Evolutionary conservation across 2,888 invertebrate genomes (phyloP).

Genomic region (Megalurothrips usitatus): DNA sequence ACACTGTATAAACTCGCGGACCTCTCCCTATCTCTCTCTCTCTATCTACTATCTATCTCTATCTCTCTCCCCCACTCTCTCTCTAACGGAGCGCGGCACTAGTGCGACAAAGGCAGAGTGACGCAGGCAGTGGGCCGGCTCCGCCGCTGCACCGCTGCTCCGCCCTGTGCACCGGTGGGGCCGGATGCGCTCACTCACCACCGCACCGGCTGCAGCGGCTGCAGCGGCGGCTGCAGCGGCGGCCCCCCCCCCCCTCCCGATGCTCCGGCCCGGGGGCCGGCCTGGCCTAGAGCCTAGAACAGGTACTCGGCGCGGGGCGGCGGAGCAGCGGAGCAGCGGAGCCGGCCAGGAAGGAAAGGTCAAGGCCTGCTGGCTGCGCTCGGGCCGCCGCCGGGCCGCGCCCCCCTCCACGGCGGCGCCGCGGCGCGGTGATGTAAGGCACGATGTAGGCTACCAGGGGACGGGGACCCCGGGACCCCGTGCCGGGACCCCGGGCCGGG

Average conservation of each 20-base stretch:
- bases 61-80: background rate
- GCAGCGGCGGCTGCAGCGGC: background rate
- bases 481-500: background rate
- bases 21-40: conserved; percentile 20
- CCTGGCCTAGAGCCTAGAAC: conserved; percentile 26
- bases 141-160: too few relatives aligned
- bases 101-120: background rate
- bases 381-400: too few relatives aligned
- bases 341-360: background rate
- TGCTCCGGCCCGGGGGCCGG: background rate
- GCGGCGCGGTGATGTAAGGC: conserved; percentile 19
- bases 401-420: background rate
- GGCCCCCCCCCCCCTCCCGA: background rate
- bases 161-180: background rate
- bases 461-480: background rate
- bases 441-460: conserved; percentile 1
- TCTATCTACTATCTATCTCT: too few relatives aligned
- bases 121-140: too few relatives aligned
- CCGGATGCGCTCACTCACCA: background rate
- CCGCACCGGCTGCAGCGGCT: background rate
- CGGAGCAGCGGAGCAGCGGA: background rate
- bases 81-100: background rate
- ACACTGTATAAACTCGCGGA: background rate
- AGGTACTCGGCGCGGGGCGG: background rate
- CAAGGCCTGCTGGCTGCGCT: background rate